A percentile compares a stretch with the other conserved stretches of the same genome.
These are phyloP conservation scores for Lasiurus cinereus DNA, from an alignment of 2,113 vertebrate genomes.

Conservation along the genomic window DNA sequence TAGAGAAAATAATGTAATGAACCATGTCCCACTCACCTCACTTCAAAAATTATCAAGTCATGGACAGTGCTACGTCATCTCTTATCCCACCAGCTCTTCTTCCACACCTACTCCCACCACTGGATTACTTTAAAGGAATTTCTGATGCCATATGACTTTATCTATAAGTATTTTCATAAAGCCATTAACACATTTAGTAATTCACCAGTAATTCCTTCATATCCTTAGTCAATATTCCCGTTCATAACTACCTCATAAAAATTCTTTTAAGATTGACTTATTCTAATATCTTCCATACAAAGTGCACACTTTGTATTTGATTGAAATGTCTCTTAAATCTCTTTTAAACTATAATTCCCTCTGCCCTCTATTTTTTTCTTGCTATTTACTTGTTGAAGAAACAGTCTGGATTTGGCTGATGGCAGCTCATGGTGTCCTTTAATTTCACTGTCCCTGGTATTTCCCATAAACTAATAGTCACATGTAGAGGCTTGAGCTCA, in stretches of 20 bases:
- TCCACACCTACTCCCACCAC: not conserved
- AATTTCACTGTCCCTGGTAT: not conserved
- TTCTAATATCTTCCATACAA: not conserved
- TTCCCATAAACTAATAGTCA: not conserved
- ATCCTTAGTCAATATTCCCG: not conserved
- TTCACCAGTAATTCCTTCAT: not conserved
- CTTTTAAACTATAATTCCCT: not conserved
- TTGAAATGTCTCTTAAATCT: not conserved
- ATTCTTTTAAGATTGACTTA: not conserved
- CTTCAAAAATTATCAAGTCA: not conserved
- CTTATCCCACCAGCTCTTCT: not conserved
- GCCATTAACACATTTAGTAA: not conserved
- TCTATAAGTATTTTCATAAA: not conserved
- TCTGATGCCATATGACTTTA: not conserved
- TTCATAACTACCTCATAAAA: not conserved
- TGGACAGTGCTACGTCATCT: not conserved
- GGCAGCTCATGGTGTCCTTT: not conserved
- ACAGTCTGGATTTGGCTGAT: not conserved
- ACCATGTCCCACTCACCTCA: not conserved
- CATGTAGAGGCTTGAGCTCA: not conserved
- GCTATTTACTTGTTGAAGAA: not conserved
- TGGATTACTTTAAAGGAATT: conserved; percentile 3
- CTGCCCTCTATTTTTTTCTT: not conserved
- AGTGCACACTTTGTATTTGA: not conserved
- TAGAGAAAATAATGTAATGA: not conserved